Evolutionary conservation across 2,797 vertebrate genomes (phyloP).

Genomic region (Arrhamphus sclerolepis): DNA sequence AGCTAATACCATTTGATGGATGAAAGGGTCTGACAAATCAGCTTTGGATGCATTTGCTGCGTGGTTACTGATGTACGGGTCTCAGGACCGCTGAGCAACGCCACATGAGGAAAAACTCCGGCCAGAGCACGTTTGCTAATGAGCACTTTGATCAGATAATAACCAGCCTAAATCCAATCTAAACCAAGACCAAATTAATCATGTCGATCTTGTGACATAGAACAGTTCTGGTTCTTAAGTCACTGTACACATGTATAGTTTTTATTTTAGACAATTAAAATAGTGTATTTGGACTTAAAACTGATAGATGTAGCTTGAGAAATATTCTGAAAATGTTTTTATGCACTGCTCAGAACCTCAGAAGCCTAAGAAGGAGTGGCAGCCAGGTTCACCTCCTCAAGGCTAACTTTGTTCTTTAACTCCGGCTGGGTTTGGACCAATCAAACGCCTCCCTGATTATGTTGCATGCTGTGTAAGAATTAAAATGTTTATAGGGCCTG

Average conservation of each 20-base stretch:
- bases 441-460: too few relatives aligned
- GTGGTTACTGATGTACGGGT: constrained; percentile 16
- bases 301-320: too few relatives aligned
- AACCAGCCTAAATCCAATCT: neutral
- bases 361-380: too few relatives aligned
- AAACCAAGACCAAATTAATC: constrained; percentile 1
- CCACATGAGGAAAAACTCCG: neutral
- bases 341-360: too few relatives aligned
- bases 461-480: too few relatives aligned
- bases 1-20: constrained; percentile 35
- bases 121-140: constrained; percentile 11
- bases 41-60: constrained; percentile 20
- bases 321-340: too few relatives aligned
- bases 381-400: too few relatives aligned
- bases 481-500: too few relatives aligned
- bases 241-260: neutral
- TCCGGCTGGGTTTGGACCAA: too few relatives aligned
- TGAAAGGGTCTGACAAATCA: constrained; percentile 33
- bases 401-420: too few relatives aligned
- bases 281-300: too few relatives aligned
- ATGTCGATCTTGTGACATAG: neutral
- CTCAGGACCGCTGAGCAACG: constrained; percentile 17
- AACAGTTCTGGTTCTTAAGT: neutral
- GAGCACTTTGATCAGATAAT: constrained; percentile 9
- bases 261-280: too few relatives aligned